These are phyloP conservation scores for Onychostruthus taczanowskii DNA, from an alignment of 2,113 vertebrate species.

Conservation along the genomic window DNA sequence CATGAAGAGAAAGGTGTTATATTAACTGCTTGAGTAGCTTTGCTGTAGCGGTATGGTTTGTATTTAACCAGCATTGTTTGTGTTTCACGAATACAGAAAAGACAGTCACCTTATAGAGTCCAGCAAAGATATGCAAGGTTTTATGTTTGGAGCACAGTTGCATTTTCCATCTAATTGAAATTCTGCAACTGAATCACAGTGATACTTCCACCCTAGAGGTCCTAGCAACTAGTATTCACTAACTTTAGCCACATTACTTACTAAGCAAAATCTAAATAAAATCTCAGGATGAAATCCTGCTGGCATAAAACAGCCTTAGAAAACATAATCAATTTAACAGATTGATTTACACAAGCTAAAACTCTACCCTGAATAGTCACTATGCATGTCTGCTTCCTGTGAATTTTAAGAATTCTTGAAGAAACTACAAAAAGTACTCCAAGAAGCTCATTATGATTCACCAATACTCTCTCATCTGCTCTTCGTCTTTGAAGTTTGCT, in stretches of 20 bases:
- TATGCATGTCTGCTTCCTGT: neutral
- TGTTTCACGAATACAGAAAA: neutral
- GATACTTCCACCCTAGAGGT: neutral
- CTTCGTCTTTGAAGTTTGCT: neutral
- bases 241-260: neutral
- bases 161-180: neutral
- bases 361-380: neutral
- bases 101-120: neutral
- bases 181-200: neutral
- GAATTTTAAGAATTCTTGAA: neutral
- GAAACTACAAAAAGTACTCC: neutral
- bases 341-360: neutral
- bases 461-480: neutral
- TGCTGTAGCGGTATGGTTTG: neutral
- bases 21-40: neutral
- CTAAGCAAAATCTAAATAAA: neutral
- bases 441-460: neutral
- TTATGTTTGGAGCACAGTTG: neutral
- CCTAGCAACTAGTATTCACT: neutral
- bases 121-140: neutral
- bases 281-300: neutral
- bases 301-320: neutral
- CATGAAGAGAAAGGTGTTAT: neutral
- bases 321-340: neutral
- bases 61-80: neutral